Base-by-base conservation (phyloP, 2,113 vertebrate genomes). In the Gyps fulvus region DNA sequence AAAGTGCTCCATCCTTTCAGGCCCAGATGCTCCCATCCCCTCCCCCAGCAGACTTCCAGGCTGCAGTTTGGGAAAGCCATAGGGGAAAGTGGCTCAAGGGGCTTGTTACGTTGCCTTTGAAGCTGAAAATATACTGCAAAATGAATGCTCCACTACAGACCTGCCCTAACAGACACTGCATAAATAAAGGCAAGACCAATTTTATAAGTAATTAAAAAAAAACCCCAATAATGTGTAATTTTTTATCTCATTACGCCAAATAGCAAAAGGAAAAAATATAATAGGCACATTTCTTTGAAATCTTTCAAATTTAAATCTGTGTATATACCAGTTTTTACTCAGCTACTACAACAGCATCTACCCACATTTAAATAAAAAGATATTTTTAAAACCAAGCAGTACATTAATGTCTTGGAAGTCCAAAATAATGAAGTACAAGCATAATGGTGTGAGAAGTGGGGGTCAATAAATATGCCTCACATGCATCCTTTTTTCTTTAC, bases 1-100 rank as follows among this genome's bases (percentile, higher is more conserved):
- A 97, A 95, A 97, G 91, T 94, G 76, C 91, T 87, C 91, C 58
- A 65, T 74, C 86, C 83, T 82, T 95, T 52, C 54, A 87, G 91
- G 65, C 49, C 89, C 94, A 96, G 94, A 93, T 91, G 89, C 94
- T 93, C 86, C 83, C 77, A 59, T 36, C 43, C 61, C 76, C 77
- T 87, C 90, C 94, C 80, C 80, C 88, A 90, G 87, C 77, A 94
- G 83, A 93, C 52, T 59, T 84, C 54, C 58, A 91, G 92, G 49
- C 87, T 84, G 89, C 78, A 73, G 19, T 50, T 72, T 65, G 81
- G 83, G 73, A 81, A 95, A 81, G 61, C 94, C 47, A 6, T 9
- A 34, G 80, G 94, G 80, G 31, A 71, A 89, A 83, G 59, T 32
- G 89, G 83, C 90, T 91, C 36, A 0, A 85, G 84, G 87, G 87